These are phyloP conservation scores for Drosophila sulfurigaster DNA, from an alignment of 1,140 invertebrate species.

Conservation along the genomic window DNA sequence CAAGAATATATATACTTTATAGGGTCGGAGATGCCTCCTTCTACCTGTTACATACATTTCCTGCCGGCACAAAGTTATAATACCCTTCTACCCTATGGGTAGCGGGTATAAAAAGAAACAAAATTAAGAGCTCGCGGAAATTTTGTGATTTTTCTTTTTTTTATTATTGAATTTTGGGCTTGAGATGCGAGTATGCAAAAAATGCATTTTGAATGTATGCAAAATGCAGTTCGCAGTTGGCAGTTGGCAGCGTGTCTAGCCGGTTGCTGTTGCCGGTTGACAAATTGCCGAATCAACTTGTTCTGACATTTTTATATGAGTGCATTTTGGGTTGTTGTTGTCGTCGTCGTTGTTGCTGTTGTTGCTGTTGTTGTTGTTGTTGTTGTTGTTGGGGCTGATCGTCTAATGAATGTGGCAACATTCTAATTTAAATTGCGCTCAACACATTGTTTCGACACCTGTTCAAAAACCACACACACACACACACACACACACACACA, in stretches of 20 bases:
- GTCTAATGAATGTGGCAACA: conserved; percentile 76
- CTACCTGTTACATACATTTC: no score
- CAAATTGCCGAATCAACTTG: conserved; percentile 79
- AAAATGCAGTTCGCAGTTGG: conserved; percentile 39
- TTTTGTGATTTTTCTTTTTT: conserved; percentile 25
- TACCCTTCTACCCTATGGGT: no score
- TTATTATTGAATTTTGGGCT: conserved; percentile 32
- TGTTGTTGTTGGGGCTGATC: conserved; percentile 57
- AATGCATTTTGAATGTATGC: conserved; percentile 78
- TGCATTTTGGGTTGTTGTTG: conserved; percentile 39
- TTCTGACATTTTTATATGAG: conserved; percentile 78
- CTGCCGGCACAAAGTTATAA: no score
- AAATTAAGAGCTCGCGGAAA: conserved; percentile 60
- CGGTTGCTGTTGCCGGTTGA: conserved; percentile 66
- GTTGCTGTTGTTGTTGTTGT: conserved; percentile 31
- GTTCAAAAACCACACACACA: conserved; percentile 36
- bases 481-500: background rate
- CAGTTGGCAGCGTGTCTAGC: conserved; percentile 53
- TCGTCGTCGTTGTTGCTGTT: conserved; percentile 26
- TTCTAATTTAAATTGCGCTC: conserved; percentile 78
- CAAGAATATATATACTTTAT: no score
- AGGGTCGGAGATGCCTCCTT: no score
- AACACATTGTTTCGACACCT: conserved; percentile 81
- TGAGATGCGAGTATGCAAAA: conserved; percentile 55
- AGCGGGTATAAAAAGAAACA: background rate